A percentile compares a stretch with the other conserved stretches of the same genome.
Evolutionary conservation across 2,888 invertebrate species (phyloP).

Genomic region (Drosophila trichaetosa): DNA sequence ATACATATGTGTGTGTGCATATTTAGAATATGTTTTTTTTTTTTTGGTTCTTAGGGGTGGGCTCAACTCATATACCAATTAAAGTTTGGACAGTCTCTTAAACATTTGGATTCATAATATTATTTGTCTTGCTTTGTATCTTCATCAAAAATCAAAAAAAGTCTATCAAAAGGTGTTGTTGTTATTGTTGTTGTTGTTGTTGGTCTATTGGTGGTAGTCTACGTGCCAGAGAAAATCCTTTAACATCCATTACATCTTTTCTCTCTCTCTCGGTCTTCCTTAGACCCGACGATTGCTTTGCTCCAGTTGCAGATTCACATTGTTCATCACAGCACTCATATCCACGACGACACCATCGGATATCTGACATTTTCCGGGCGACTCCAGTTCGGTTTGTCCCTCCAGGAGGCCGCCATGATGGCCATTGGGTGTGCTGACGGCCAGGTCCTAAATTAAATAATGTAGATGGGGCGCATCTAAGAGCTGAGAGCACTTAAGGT

Average conservation of each 20-base stretch:
- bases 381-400: conserved; percentile 85
- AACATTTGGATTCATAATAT: conserved; percentile 24
- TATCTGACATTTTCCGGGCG: conserved; percentile 85
- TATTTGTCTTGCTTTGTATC: conserved; percentile 3
- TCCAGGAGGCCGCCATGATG: conserved; percentile 84
- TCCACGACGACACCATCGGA: conserved; percentile 88
- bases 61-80: conserved; percentile 42
- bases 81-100: conserved; percentile 51
- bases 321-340: conserved; percentile 85
- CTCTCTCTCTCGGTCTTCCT: neutral
- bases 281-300: conserved; percentile 73
- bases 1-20: conserved; percentile 12
- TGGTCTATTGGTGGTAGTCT: conserved; percentile 55
- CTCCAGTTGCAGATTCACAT: conserved; percentile 76
- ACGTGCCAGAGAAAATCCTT: conserved; percentile 10
- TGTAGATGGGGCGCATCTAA: neutral
- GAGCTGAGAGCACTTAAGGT: neutral
- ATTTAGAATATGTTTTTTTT: conserved; percentile 1
- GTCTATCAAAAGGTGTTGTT: conserved; percentile 51
- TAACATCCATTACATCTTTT: neutral
- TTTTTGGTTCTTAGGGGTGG: conserved; percentile 31
- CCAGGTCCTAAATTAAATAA: conserved; percentile 83
- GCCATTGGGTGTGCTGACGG: conserved; percentile 85
- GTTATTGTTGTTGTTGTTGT: conserved; percentile 26
- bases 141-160: conserved; percentile 41